Conservation (phyloP, 2,888 invertebrate genomes). For the Ommatoiulus sabulosus region DNA sequence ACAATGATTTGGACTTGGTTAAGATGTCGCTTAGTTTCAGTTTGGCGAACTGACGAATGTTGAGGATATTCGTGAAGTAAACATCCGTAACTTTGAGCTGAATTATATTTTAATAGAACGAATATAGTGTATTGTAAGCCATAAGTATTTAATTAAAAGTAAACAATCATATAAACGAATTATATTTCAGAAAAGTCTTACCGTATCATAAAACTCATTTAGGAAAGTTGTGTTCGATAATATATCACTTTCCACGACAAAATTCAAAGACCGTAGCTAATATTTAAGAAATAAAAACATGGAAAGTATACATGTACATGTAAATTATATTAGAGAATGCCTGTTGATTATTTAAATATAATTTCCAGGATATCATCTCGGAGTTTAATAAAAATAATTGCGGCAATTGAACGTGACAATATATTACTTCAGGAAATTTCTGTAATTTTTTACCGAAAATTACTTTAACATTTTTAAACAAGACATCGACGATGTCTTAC, state of each 20-base stretch:
- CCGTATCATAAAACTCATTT: constrained; percentile 44
- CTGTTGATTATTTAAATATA: no score
- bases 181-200: not conserved
- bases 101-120: not conserved
- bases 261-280: constrained; percentile 25
- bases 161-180: not conserved
- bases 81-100: constrained; percentile 45
- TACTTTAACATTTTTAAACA: no score
- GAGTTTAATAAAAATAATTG: no score
- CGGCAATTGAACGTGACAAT: no score
- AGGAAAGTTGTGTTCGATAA: constrained; percentile 45
- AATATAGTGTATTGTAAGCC: constrained; percentile 5
- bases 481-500: not conserved
- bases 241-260: constrained; percentile 46
- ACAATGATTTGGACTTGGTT: not conserved
- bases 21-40: constrained; percentile 45
- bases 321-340: not conserved
- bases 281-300: not conserved
- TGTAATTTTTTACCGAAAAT: not conserved
- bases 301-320: not conserved
- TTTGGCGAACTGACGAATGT: constrained; percentile 50
- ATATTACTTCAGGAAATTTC: no score
- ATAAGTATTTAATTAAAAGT: not conserved
- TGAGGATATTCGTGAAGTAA: constrained; percentile 47
- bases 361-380: no score